Percentiles rank a stretch among this genome's conserved stretches.
These are phyloP conservation scores for Bombyx mori DNA, from an alignment of 1,140 invertebrate genomes.

Conservation along the genomic window ASM3026992v2 NC_085129.1:15662001-15662500, in stretches of 20 bases:
- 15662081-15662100: constrained; percentile 10
- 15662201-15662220: too few species aligned
- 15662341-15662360: too few species aligned
- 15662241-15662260: too few species aligned
- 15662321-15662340: not conserved
- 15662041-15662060: constrained; percentile 83
- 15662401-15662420: not conserved
- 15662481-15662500: constrained; percentile 54
- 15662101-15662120: constrained; percentile 5
- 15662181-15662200: too few species aligned
- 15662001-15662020: constrained; percentile 73
- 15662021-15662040: constrained; percentile 77
- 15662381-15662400: too few species aligned
- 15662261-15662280: too few species aligned
- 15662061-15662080: constrained; percentile 78
- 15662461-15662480: constrained; percentile 32
- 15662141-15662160: not conserved
- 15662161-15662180: not conserved
- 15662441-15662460: not conserved
- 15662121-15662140: not conserved
- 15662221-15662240: too few species aligned
- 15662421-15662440: not conserved
- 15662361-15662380: too few species aligned
- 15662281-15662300: too few species aligned
- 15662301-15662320: too few species aligned